phyloP scores from a whole-genome alignment of 2,113 vertebrate genomes.

The Phyllostomus hastatus region DNA sequence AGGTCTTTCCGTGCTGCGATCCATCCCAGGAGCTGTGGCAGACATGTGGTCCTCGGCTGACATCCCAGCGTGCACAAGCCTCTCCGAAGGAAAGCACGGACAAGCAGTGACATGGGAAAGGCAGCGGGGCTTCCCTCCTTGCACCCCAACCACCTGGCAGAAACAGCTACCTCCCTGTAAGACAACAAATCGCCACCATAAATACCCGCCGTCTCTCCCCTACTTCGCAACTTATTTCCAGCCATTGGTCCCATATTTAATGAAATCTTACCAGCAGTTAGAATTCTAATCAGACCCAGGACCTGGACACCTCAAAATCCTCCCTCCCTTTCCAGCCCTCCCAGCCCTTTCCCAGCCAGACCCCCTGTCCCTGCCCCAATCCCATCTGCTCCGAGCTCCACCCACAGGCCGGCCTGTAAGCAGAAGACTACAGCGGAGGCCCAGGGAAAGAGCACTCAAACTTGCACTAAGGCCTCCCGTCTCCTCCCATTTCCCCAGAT shows the following conservation, averaged over 20 bases:
- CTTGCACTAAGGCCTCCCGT: background rate
- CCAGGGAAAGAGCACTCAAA: background rate
- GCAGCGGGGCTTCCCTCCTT: background rate
- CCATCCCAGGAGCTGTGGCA: background rate
- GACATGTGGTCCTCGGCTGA: background rate
- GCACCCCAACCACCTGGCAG: background rate
- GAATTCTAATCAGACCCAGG: background rate
- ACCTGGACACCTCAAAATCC: background rate
- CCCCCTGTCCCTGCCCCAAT: background rate
- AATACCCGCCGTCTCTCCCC: background rate
- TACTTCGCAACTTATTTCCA: background rate
- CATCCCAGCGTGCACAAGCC: background rate
- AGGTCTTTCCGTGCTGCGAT: background rate
- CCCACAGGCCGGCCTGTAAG: background rate
- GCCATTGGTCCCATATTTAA: background rate
- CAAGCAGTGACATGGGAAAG: background rate
- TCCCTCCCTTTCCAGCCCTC: background rate
- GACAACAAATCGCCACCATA: background rate
- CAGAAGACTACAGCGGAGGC: background rate
- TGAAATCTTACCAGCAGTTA: conserved; percentile 23
- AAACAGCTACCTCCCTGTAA: background rate
- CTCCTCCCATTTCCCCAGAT: background rate
- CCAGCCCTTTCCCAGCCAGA: background rate
- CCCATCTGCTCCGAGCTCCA: background rate
- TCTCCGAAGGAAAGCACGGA: background rate